Evolutionary conservation across 2,888 invertebrate species (phyloP), one percentile per base, ranked within the genome.

Genomic region (Parnassius smintheus): DNA sequence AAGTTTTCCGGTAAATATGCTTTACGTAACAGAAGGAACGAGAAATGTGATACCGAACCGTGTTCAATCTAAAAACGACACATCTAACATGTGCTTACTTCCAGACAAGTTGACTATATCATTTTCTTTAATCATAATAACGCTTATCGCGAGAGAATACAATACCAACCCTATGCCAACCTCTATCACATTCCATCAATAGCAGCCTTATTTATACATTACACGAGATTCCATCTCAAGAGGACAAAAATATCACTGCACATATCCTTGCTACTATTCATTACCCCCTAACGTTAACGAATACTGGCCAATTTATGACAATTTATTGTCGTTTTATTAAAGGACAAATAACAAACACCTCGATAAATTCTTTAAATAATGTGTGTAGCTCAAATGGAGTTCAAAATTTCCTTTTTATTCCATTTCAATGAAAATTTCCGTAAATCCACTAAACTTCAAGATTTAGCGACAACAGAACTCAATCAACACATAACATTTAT

Each of bases 281-380:
- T 35, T 35, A 62, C 58, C 63, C 64, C 64, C 67, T 70, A 72
- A 75, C 50, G 73, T 76, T 75, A 68, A 72, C 69, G 69, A 83
- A 82, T 83, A 84, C 83, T 85, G 83, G 81, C 83, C 82, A 81
- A 83, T 79, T 41, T 68, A 65, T 60, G 71, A 75, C 73, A 77
- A 71, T 70, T 71, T 73, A 74, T 72, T 75, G 69, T 75, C 72
- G 53, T 57, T 62, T 61, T 65, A 53, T 63, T 25, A 2, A 10
- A 56, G 45, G 63, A 53, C 50, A 57, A 56, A 60, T 66, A 56
- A 64, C 56, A 62, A 62, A 53, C 59, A 61, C 59, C 60, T 65
- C 65, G 51, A 35, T 18, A 65, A 67, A n/a, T 2, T 49, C 13
- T 9, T 9, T 3, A 49, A 13, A 13, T 49, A n/a, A 49, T 13